Percentiles rank a stretch among this genome's conserved stretches.
phyloP scores from a whole-genome alignment of 2,797 vertebrate genomes.

The Loris lydekkerianus region DNA sequence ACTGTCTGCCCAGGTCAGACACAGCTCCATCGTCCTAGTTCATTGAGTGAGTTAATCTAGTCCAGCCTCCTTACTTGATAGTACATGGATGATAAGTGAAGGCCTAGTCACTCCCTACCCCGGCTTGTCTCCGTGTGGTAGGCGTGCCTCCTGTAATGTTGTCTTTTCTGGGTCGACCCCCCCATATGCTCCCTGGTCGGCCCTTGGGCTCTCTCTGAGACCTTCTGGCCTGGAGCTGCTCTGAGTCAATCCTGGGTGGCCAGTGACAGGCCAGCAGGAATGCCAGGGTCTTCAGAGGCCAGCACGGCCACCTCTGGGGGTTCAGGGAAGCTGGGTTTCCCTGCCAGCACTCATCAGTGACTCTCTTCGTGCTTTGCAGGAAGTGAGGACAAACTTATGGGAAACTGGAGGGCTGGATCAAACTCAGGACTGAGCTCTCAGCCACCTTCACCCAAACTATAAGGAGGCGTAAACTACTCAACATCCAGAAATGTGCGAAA shows the following conservation, averaged over 20 bases:
- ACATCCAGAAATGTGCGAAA: not conserved
- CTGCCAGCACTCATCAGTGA: no score
- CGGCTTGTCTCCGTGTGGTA: not conserved
- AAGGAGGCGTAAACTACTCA: not conserved
- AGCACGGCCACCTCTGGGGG: not conserved
- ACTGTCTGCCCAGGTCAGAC: not conserved
- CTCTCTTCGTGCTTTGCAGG: not conserved
- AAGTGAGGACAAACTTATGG: not conserved
- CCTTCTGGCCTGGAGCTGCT: not conserved
- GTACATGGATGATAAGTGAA: not conserved
- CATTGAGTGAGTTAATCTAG: not conserved
- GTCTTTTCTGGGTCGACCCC: not conserved
- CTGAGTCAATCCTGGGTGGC: not conserved
- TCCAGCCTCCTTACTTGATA: not conserved
- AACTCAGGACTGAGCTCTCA: not conserved
- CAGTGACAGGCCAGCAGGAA: not conserved
- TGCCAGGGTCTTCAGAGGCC: not conserved
- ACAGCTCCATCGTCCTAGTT: not conserved
- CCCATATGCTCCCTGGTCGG: not conserved
- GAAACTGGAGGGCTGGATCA: not conserved
- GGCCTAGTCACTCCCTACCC: not conserved
- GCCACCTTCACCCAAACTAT: not conserved
- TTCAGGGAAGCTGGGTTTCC: not conserved
- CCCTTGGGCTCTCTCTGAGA: no score
- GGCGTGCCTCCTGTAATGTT: not conserved